These are phyloP conservation scores for Pammene fasciana DNA, from an alignment of 2,888 invertebrate genomes.

Conservation along the genomic window DNA sequence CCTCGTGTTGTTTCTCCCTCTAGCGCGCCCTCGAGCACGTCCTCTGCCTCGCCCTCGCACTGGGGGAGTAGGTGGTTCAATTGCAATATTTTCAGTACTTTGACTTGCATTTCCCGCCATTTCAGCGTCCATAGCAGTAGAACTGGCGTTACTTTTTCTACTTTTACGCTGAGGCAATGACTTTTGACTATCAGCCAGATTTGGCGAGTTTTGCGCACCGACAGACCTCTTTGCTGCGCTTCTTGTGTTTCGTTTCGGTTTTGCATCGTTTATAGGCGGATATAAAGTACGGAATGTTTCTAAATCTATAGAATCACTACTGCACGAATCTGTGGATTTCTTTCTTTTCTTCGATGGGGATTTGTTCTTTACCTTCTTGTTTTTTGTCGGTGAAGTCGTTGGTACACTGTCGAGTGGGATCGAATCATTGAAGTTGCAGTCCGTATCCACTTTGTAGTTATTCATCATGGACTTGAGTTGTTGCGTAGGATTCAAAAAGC, in stretches of 20 bases:
- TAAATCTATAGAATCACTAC: constrained; percentile 30
- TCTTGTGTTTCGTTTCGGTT: constrained; percentile 18
- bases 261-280: constrained; percentile 17
- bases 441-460: constrained; percentile 55
- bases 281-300: constrained; percentile 23
- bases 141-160: constrained; percentile 22
- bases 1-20: constrained; percentile 25
- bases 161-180: constrained; percentile 32
- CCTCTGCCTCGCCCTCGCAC: constrained; percentile 37
- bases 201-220: constrained; percentile 21
- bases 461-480: constrained; percentile 62
- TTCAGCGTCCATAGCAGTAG: constrained; percentile 10
- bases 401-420: constrained; percentile 30
- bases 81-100: neutral
- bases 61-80: constrained; percentile 25
- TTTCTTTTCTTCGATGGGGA: constrained; percentile 17
- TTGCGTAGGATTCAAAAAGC: constrained; percentile 66
- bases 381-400: constrained; percentile 13
- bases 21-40: constrained; percentile 22
- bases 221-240: constrained; percentile 5
- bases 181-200: constrained; percentile 27
- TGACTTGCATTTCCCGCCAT: constrained; percentile 1
- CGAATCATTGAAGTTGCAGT: constrained; percentile 49
- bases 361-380: neutral
- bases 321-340: constrained; percentile 30